phyloP scores from a whole-genome alignment of 2,797 vertebrate genomes.

The Eurystomus glaucurus region DNA sequence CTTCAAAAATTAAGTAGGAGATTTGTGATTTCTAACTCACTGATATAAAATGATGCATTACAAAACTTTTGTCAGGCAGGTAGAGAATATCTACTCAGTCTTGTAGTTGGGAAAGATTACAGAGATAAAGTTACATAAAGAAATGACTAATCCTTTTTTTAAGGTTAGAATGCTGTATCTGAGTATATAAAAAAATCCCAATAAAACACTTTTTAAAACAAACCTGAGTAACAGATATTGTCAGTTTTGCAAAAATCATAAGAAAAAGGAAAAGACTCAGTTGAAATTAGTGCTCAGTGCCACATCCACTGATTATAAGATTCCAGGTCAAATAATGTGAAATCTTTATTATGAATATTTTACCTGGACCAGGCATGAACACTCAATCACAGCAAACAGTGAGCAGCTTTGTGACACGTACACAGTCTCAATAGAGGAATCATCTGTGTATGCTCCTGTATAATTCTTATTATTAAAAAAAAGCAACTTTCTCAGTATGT shows the following conservation, averaged over 20 bases:
- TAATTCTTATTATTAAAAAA: not conserved
- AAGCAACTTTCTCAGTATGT: not conserved
- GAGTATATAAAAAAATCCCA: accelerated
- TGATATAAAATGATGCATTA: not conserved
- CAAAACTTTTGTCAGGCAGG: not conserved
- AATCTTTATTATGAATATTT: not conserved
- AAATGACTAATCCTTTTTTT: not conserved
- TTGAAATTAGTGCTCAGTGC: not conserved
- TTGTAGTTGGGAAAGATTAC: not conserved
- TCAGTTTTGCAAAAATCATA: not conserved
- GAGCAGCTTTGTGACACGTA: not conserved
- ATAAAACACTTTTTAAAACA: not conserved
- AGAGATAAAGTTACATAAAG: not conserved
- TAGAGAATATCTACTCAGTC: not conserved
- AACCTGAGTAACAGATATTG: not conserved
- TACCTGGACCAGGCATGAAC: not conserved
- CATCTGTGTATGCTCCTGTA: too few relatives aligned
- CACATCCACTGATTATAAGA: not conserved
- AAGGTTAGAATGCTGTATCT: not conserved
- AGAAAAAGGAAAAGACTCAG: not conserved
- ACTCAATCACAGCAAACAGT: not conserved
- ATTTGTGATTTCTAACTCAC: not conserved
- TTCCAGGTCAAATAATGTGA: not conserved
- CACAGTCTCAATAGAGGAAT: not conserved
- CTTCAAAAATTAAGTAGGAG: not conserved